Conservation (phyloP, 2,797 vertebrate genomes). For the Crocidura indochinensis region DNA sequence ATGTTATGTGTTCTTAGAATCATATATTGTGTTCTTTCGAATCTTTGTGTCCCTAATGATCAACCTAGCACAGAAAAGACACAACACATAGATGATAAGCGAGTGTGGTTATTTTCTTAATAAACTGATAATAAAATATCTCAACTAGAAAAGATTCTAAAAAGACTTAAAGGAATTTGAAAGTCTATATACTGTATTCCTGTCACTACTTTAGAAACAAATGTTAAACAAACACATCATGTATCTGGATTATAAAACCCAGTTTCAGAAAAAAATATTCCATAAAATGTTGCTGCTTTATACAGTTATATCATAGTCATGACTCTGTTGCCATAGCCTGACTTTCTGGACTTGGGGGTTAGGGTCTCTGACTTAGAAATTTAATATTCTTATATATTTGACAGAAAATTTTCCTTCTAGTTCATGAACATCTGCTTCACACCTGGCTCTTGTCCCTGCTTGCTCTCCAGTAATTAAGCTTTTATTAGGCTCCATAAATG, state of each 20-base stretch:
- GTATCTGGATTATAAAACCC: neutral
- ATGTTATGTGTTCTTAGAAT: neutral
- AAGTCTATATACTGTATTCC: neutral
- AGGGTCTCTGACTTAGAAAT: neutral
- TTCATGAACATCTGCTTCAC: neutral
- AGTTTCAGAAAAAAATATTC: conserved; percentile 23
- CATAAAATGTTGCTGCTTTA: neutral
- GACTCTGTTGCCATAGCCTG: neutral
- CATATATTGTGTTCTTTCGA: neutral
- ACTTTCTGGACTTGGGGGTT: neutral
- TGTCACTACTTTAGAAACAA: neutral
- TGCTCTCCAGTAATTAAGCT: neutral
- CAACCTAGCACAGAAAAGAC: conserved; percentile 46
- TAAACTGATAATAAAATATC: conserved; percentile 24
- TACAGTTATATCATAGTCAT: neutral
- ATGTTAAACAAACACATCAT: neutral
- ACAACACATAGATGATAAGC: neutral
- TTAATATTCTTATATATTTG: neutral
- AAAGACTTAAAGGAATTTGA: neutral
- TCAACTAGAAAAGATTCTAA: conserved; percentile 23
- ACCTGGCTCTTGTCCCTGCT: conserved; percentile 7
- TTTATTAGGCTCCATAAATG: conserved; percentile 53
- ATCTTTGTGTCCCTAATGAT: neutral
- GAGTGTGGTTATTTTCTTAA: conserved; percentile 1
- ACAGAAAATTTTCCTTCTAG: neutral